A percentile compares a stretch with the other conserved stretches of the same genome.
phyloP scores from a whole-genome alignment of 2,888 invertebrate genomes.

The Drosophila fulvimacula region DNA sequence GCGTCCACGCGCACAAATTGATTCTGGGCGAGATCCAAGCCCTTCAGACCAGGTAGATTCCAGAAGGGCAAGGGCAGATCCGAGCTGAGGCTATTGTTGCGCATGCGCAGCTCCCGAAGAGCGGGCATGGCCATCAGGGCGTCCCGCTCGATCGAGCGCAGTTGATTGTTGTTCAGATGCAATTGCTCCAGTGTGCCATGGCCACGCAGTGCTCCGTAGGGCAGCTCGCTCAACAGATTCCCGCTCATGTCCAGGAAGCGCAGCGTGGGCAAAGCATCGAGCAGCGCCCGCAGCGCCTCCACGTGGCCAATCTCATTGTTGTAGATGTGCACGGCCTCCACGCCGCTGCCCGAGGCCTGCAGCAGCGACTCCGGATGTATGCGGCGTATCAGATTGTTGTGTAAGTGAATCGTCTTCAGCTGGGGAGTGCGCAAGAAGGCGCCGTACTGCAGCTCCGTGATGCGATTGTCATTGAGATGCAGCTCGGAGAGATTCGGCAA shows the following conservation, averaged over 20 bases:
- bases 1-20: conserved; percentile 90
- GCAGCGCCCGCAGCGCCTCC: conserved; percentile 89
- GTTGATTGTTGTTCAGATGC: conserved; percentile 91
- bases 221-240: conserved; percentile 91
- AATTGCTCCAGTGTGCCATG: conserved; percentile 92
- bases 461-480: conserved; percentile 89
- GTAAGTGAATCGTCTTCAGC: conserved; percentile 90
- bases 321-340: conserved; percentile 91
- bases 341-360: conserved; percentile 89
- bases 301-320: conserved; percentile 91
- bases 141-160: conserved; percentile 90
- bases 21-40: conserved; percentile 92
- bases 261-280: conserved; percentile 91
- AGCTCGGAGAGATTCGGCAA: conserved; percentile 89
- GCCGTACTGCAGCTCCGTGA: conserved; percentile 91
- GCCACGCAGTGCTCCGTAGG: conserved; percentile 91
- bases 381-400: conserved; percentile 90
- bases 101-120: conserved; percentile 91
- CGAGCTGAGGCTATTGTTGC: conserved; percentile 93
- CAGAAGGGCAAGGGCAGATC: conserved; percentile 91
- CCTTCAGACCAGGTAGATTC: conserved; percentile 93
- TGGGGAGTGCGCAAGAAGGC: conserved; percentile 92
- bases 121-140: conserved; percentile 94
- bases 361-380: conserved; percentile 93
- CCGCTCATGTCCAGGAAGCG: conserved; percentile 92